phyloP scores from a whole-genome alignment of 2,113 vertebrate genomes.

The Erinaceus europaeus region DNA sequence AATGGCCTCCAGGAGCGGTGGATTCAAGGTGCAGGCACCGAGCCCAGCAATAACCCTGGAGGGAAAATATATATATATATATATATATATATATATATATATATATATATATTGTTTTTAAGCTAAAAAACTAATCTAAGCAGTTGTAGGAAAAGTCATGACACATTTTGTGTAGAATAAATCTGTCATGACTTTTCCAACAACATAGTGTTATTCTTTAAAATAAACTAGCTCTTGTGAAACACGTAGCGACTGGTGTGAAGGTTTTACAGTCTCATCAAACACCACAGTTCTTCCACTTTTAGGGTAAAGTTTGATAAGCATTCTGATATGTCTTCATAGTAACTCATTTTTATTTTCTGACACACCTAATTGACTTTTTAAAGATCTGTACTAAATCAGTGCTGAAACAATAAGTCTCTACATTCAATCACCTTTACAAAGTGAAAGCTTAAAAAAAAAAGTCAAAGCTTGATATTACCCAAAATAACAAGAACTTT shows the following conservation, averaged over 20 bases:
- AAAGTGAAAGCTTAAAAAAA: not conserved
- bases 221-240: not conserved
- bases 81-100: too few species aligned
- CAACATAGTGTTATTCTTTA: too few species aligned
- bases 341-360: not conserved
- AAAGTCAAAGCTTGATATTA: too few species aligned
- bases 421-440: not conserved
- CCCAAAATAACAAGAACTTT: constrained; percentile 2
- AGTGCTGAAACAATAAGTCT: not conserved
- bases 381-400: not conserved
- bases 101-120: too few species aligned
- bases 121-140: too few species aligned
- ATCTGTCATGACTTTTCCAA: too few species aligned
- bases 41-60: too few species aligned
- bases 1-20: too few species aligned
- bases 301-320: not conserved
- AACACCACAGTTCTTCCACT: not conserved
- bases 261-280: not conserved
- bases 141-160: too few species aligned
- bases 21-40: too few species aligned
- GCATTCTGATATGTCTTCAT: not conserved
- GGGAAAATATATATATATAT: too few species aligned
- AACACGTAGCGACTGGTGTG: not conserved
- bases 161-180: too few species aligned
- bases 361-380: not conserved